These are phyloP conservation scores for Lithobates sylvaticus DNA, from an alignment of 2,797 vertebrate species.

Conservation along the genomic window DNA sequence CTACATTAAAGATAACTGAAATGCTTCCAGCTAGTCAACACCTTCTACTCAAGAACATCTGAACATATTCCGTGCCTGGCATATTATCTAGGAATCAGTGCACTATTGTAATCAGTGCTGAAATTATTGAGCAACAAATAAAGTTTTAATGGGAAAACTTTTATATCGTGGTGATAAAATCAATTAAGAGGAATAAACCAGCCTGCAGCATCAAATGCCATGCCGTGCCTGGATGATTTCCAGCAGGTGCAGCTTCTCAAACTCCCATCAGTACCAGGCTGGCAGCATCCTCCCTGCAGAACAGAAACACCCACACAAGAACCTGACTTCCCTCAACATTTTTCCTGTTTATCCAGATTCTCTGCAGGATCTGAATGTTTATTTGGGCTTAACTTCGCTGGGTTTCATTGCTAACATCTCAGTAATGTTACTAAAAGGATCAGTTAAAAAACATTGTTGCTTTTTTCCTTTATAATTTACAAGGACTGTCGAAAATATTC, in stretches of 20 bases:
- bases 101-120: neutral
- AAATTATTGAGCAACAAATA: neutral
- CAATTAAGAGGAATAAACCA: conserved; percentile 28
- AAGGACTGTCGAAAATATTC: neutral
- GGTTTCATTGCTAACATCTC: conserved; percentile 23
- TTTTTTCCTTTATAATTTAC: neutral
- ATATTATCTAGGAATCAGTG: neutral
- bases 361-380: conserved; percentile 38
- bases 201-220: neutral
- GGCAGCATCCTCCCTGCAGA: neutral
- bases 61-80: neutral
- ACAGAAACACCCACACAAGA: conserved; percentile 40
- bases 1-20: no score
- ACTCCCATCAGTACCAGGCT: neutral
- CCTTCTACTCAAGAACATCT: neutral
- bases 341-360: conserved; percentile 34
- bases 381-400: conserved; percentile 47
- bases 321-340: conserved; percentile 7
- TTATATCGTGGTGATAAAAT: conserved; percentile 30
- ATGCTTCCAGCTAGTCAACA: no score
- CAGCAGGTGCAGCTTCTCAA: conserved; percentile 22
- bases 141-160: conserved; percentile 29
- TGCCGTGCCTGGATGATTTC: conserved; percentile 24
- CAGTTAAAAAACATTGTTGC: neutral
- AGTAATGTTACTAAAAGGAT: conserved; percentile 15